These are phyloP conservation scores for Acholoe squamosa DNA, from an alignment of 2,888 invertebrate species.

Conservation along the genomic window DNA sequence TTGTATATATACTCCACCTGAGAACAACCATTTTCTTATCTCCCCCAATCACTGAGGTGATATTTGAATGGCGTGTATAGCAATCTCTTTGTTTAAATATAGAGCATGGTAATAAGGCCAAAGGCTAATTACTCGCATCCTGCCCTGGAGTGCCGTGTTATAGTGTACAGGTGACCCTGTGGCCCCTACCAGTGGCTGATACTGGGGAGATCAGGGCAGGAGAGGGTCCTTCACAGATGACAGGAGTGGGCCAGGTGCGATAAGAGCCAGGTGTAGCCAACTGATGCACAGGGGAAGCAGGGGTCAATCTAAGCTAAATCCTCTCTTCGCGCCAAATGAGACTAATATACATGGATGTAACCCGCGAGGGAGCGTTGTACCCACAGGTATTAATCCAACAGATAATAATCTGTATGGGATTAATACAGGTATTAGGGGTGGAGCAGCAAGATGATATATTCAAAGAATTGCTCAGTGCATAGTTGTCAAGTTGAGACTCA, in stretches of 20 bases:
- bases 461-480: no score
- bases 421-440: no score
- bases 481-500: no score
- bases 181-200: conserved; percentile 47
- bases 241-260: conserved; percentile 42
- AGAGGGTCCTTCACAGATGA: conserved; percentile 8
- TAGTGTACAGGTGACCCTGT: background rate
- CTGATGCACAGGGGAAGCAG: background rate
- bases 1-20: no score
- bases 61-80: no score
- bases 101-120: conserved; percentile 22
- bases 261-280: conserved; percentile 41
- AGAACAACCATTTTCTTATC: no score
- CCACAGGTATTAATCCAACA: background rate
- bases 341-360: background rate
- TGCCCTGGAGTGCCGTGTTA: background rate
- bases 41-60: no score
- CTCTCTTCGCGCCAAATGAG: background rate
- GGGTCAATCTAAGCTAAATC: conserved; percentile 5
- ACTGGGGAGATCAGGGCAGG: conserved; percentile 13
- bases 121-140: conserved; percentile 48
- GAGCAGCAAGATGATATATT: no score
- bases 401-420: background rate
- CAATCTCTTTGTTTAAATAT: conserved; percentile 55
- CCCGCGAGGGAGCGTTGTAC: background rate